Conservation (phyloP, 2,888 invertebrate genomes). For the Stenichneumon culpator region DNA sequence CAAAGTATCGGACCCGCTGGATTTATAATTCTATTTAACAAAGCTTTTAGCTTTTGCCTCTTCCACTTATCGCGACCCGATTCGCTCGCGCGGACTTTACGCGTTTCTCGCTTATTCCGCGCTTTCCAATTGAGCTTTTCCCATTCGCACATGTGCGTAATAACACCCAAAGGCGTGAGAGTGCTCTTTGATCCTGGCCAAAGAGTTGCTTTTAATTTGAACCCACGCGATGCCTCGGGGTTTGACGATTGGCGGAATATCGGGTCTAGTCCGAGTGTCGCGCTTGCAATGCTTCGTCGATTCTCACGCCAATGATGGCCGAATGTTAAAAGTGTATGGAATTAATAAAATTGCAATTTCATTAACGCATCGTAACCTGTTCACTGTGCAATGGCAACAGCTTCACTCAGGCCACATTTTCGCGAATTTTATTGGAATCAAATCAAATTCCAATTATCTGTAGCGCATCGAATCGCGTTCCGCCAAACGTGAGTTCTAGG, state of each 20-base stretch:
- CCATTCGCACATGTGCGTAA: not conserved
- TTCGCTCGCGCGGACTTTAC: constrained; percentile 20
- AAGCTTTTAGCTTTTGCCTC: constrained; percentile 3
- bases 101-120: constrained; percentile 14
- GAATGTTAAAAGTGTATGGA: no score
- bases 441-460: not conserved
- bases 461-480: not conserved
- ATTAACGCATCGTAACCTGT: constrained; percentile 1
- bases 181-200: constrained; percentile 43
- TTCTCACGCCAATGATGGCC: no score
- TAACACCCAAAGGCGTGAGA: not conserved
- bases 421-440: not conserved
- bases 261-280: no score
- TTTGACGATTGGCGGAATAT: no score
- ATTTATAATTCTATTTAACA: constrained; percentile 4
- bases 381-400: not conserved
- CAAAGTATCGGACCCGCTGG: not conserved
- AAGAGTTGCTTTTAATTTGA: constrained; percentile 26
- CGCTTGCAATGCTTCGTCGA: no score
- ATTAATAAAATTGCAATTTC: constrained; percentile 5
- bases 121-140: not conserved
- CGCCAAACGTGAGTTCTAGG: no score
- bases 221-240: not conserved
- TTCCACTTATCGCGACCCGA: not conserved
- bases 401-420: not conserved